Conservation (phyloP, 2,113 vertebrate genomes). For the Hydropotes inermis region DNA sequence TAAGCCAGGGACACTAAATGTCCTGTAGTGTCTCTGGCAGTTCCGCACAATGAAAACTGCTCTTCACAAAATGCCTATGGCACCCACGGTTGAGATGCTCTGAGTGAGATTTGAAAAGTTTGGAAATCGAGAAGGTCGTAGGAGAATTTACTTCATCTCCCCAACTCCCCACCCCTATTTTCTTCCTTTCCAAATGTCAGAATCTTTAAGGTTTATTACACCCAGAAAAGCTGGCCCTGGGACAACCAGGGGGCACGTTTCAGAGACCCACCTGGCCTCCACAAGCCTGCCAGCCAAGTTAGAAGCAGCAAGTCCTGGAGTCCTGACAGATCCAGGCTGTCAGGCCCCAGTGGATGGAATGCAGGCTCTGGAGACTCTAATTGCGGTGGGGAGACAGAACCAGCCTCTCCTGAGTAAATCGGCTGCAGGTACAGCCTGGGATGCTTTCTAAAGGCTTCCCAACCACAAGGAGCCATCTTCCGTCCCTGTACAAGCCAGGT, state of each 20-base stretch:
- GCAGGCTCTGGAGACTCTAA: accelerated
- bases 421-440: no score
- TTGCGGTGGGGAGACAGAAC: accelerated
- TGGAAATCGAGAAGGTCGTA: not conserved
- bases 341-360: not conserved
- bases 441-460: not conserved
- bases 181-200: not conserved
- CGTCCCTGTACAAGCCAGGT: not conserved
- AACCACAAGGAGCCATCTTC: accelerated
- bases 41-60: not conserved
- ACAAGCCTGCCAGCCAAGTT: not conserved
- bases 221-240: not conserved
- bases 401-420: not conserved
- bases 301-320: accelerated
- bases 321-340: accelerated
- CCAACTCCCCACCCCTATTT: not conserved
- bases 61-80: not conserved
- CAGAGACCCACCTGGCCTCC: not conserved
- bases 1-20: not conserved
- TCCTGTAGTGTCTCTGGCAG: not conserved
- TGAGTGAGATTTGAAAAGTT: not conserved
- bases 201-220: not conserved
- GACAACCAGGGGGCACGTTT: not conserved
- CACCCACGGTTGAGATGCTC: not conserved
- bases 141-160: not conserved